These are phyloP conservation scores for Rissa tridactyla DNA, from an alignment of 2,113 vertebrate species.

Conservation along the genomic window DNA sequence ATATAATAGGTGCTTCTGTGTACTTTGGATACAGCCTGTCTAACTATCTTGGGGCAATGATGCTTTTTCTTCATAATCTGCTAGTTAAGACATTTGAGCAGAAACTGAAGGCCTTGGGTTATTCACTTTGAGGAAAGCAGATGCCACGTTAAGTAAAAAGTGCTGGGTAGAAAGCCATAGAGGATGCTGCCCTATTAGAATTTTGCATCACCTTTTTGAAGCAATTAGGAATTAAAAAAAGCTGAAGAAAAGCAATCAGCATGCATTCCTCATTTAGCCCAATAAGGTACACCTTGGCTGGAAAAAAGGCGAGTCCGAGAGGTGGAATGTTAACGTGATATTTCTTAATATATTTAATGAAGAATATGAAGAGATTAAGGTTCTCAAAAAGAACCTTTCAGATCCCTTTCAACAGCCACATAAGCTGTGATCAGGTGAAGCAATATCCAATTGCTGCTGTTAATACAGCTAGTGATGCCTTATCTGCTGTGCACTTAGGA, in stretches of 20 bases:
- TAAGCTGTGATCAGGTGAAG: not conserved
- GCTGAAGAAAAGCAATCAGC: not conserved
- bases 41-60: not conserved
- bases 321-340: not conserved
- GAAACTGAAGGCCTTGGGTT: not conserved
- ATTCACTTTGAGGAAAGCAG: not conserved
- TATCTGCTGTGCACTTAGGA: not conserved
- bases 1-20: not conserved
- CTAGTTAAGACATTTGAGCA: not conserved
- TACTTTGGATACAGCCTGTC: not conserved
- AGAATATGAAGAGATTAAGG: not conserved
- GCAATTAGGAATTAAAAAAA: not conserved
- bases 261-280: not conserved
- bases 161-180: not conserved
- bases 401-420: not conserved
- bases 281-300: not conserved
- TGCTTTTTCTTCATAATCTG: not conserved
- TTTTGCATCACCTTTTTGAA: not conserved
- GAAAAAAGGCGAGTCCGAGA: not conserved
- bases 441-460: not conserved
- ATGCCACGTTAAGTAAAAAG: not conserved
- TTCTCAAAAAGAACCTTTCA: not conserved
- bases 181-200: not conserved
- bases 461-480: not conserved
- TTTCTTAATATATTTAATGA: not conserved